Conservation (phyloP, 2,888 invertebrate genomes). For the Marronus borbonicus region DNA sequence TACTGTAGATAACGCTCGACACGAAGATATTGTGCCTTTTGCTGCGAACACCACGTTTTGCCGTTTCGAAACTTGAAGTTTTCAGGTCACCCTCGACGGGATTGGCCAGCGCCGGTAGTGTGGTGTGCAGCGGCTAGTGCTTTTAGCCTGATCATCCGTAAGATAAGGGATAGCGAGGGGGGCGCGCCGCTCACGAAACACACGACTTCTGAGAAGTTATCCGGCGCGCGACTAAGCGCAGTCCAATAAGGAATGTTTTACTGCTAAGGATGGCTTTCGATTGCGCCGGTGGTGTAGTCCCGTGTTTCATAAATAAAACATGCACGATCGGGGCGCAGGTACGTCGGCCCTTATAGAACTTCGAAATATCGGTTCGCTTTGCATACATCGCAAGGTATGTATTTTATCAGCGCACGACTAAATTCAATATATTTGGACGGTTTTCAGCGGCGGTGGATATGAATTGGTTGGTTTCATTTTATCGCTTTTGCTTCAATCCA, state of each 20-base stretch:
- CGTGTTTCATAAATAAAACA: slow-evolving; percentile 46
- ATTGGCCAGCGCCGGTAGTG: not conserved
- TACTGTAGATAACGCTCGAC: slow-evolving; percentile 34
- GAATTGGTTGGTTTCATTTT: slow-evolving; percentile 40
- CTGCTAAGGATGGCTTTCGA: slow-evolving; percentile 36
- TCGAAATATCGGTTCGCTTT: slow-evolving; percentile 33
- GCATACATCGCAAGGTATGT: slow-evolving; percentile 24
- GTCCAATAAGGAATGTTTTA: slow-evolving; percentile 42
- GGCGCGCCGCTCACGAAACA: slow-evolving; percentile 23
- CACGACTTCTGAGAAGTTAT: slow-evolving; percentile 44
- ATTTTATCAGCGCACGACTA: slow-evolving; percentile 22
- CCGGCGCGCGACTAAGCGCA: slow-evolving; percentile 21
- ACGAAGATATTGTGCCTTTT: slow-evolving; percentile 37
- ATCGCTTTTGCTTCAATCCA: slow-evolving; percentile 23
- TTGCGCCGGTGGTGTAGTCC: slow-evolving; percentile 31
- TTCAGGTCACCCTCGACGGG: slow-evolving; percentile 25
- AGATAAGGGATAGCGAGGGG: slow-evolving; percentile 27
- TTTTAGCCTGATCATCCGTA: slow-evolving; percentile 45
- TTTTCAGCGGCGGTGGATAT: slow-evolving; percentile 33
- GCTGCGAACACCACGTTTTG: slow-evolving; percentile 9
- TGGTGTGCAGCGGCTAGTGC: slow-evolving; percentile 22
- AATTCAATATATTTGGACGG: slow-evolving; percentile 38
- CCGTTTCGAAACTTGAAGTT: slow-evolving; percentile 28
- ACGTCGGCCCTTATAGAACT: slow-evolving; percentile 33
- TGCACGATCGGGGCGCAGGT: slow-evolving; percentile 13